phyloP scores from a whole-genome alignment of 1,140 invertebrate genomes.

The Steinernema khuongi region DNA sequence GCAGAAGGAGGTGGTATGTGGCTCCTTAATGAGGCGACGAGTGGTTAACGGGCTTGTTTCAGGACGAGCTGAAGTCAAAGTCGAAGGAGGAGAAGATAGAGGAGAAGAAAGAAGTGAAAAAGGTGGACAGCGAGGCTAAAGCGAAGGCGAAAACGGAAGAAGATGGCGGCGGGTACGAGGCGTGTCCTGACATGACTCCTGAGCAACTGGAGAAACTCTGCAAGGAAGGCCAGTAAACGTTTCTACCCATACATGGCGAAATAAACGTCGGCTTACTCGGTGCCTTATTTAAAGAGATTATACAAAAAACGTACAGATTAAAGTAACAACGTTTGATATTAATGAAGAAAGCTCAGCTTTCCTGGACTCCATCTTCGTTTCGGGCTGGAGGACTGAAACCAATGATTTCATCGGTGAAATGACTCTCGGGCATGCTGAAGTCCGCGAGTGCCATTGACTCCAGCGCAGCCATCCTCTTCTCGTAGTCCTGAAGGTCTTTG shows the following conservation, averaged over 20 bases:
- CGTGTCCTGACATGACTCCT: conserved; percentile 2
- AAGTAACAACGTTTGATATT: too few relatives aligned
- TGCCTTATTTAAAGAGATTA: too few relatives aligned
- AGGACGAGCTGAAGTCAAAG: not conserved
- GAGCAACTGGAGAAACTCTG: not conserved
- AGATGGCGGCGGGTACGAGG: not conserved
- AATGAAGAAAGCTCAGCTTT: too few relatives aligned
- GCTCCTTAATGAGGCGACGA: not conserved
- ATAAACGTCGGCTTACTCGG: too few relatives aligned
- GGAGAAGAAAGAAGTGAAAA: not conserved
- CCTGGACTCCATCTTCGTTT: too few relatives aligned
- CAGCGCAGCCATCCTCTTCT: not conserved
- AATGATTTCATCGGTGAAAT: too few relatives aligned
- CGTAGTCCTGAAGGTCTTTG: not conserved
- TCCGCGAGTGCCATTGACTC: too few relatives aligned
- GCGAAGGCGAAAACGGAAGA: not conserved
- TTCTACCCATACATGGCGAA: too few relatives aligned
- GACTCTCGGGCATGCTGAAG: too few relatives aligned
- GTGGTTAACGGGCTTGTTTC: not conserved
- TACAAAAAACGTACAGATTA: too few relatives aligned
- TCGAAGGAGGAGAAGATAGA: not conserved
- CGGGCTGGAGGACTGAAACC: too few relatives aligned
- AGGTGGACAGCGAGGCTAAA: not conserved
- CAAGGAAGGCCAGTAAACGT: too few relatives aligned
- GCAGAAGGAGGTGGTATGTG: not conserved